Base-by-base conservation (phyloP, 1,140 invertebrate genomes). In the Probaryconus sp. region DNA sequence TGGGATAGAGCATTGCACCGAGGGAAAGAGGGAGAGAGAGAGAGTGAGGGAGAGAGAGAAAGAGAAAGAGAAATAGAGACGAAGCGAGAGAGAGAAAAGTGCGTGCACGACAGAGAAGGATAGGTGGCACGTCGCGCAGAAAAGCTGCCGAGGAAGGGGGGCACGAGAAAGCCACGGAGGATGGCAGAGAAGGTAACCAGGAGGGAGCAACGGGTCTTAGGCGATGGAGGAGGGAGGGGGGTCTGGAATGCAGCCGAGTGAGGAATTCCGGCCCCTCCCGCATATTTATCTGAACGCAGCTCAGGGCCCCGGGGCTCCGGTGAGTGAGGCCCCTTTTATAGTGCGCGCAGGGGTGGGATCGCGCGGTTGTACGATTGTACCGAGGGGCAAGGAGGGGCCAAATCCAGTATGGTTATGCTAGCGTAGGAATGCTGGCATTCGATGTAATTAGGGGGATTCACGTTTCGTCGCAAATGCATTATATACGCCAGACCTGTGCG, bases 241-340 rank as follows among this genome's bases (percentile, higher is more conserved):
- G 58, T 28, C 53, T 83, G 85, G 86, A 87, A 87, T 87, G 85
- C 83, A 86, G 81, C 83, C 81, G 84, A 86, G 85, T 85, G 84
- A 86, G 85, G 85, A 85, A 85, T 88, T 87, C 84, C 83, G 83
- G 84, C 83, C 86, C 85, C 85, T 87, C 85, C 86, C 85, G 85
- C 86, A 85, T 88, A 88, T 87, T 87, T 87, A 88, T 88, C 86
- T 81, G 83, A 84, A 74, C 81, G 71, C 78, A 55, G 73, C 81
- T 67, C 69, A 75, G 77, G 67, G 77, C 75, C 80, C 71, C 67
- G 58, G 56, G 64, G 70, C 75, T 77, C 65, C 55, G 56, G 60
- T 55, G 71, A 79, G 78, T 71, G 72, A 77, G 76, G 75, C 82
- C 82, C 83, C 83, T 84, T 87, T 86, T 87, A 87, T 85, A 85